These are phyloP conservation scores for Pandemis cinnamomeana DNA, from an alignment of 2,888 invertebrate species.

Conservation along the genomic window DNA sequence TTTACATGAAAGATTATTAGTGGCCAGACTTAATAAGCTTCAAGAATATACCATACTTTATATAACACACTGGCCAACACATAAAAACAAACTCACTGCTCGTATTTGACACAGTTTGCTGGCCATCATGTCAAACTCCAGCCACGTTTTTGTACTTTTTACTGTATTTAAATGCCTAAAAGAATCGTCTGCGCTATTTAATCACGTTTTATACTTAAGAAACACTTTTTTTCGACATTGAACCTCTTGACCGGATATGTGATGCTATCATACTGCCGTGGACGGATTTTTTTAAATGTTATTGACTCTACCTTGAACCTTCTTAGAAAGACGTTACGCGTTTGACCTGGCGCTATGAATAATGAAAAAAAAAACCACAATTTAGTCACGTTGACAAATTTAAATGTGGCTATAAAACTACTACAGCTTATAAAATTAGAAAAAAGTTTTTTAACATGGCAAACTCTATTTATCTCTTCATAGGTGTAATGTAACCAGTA, in stretches of 20 bases:
- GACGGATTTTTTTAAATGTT: constrained; percentile 58
- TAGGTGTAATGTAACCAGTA: no score
- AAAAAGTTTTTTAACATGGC: no score
- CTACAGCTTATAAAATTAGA: no score
- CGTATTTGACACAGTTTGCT: background rate
- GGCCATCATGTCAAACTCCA: background rate
- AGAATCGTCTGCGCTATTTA: constrained; percentile 52
- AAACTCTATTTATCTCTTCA: no score
- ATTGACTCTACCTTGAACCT: constrained; percentile 33
- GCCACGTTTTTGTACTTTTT: no score
- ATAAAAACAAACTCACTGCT: background rate
- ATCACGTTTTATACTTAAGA: constrained; percentile 65
- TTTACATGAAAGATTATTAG: background rate
- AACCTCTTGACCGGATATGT: constrained; percentile 76
- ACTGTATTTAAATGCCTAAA: constrained; percentile 29
- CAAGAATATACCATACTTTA: background rate
- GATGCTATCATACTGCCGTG: constrained; percentile 73
- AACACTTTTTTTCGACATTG: constrained; percentile 69
- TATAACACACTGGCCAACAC: background rate
- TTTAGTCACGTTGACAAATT: background rate
- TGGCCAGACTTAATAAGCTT: background rate
- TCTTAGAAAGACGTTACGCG: constrained; percentile 13
- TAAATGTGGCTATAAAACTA: background rate
- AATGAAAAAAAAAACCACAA: background rate
- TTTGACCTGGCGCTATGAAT: constrained; percentile 15